phyloP scores from a whole-genome alignment of 1,140 invertebrate genomes.

The Drosophila aff. region DNA sequence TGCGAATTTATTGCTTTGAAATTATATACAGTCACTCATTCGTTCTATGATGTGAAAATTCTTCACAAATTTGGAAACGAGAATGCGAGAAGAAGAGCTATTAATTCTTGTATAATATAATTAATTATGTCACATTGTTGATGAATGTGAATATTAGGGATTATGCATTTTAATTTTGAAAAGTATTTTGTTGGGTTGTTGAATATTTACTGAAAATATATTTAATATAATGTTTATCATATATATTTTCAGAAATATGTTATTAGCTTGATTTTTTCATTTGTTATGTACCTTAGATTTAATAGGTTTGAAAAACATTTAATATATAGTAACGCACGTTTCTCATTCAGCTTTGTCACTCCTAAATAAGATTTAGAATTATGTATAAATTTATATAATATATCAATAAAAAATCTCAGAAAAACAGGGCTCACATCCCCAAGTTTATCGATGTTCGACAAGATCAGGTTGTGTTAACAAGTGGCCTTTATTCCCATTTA shows the following conservation, averaged over 20 bases:
- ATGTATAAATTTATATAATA: not conserved
- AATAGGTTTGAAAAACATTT: too few relatives aligned
- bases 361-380: not conserved
- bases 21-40: not conserved
- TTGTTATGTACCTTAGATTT: not conserved
- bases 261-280: too few relatives aligned
- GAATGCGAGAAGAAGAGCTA: too few relatives aligned
- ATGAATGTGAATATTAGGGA: too few relatives aligned
- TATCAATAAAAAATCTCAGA: not conserved
- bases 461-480: slow-evolving; percentile 23
- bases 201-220: not conserved
- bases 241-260: not conserved
- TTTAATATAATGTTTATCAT: too few relatives aligned
- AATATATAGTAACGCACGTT: too few relatives aligned
- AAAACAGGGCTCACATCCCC: not conserved
- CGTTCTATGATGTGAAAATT: not conserved
- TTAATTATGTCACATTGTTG: not conserved
- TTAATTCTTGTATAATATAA: not conserved
- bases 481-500: slow-evolving; percentile 6
- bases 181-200: not conserved
- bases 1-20: slow-evolving; percentile 1
- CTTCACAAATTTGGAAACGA: not conserved
- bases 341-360: not conserved
- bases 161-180: not conserved
- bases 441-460: not conserved